phyloP scores from a whole-genome alignment of 2,113 vertebrate genomes.

The Erinaceus europaeus region DNA sequence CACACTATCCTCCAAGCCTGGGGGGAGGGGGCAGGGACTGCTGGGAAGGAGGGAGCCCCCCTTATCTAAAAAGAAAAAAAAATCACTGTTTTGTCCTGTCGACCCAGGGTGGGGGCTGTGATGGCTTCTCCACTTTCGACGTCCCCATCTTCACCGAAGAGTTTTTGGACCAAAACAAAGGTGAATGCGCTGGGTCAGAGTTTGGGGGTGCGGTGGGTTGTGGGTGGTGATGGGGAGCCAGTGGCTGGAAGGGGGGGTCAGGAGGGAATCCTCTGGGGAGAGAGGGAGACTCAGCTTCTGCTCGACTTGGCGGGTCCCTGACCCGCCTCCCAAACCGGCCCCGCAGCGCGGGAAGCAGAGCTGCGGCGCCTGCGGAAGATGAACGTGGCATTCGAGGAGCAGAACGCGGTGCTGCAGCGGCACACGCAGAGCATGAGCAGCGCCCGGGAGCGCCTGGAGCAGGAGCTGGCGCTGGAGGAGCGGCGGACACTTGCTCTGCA shows the following conservation, averaged over 20 bases:
- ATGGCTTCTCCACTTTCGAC: conserved; percentile 89
- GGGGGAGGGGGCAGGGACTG: no score
- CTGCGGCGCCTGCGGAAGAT: conserved; percentile 94
- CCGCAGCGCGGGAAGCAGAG: conserved; percentile 93
- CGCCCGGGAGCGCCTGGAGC: conserved; percentile 96
- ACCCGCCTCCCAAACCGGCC: not conserved
- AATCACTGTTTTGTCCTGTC: not conserved
- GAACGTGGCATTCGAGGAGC: conserved; percentile 97
- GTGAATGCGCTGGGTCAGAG: conserved; percentile 79
- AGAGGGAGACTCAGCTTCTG: no score
- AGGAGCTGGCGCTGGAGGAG: conserved; percentile 94
- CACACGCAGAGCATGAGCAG: conserved; percentile 97
- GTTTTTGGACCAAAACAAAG: conserved; percentile 99
- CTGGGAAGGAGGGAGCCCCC: not conserved
- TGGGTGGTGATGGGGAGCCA: no score
- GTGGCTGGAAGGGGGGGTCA: no score
- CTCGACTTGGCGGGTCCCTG: not conserved
- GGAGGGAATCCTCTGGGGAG: not conserved
- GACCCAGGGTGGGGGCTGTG: conserved; percentile 85
- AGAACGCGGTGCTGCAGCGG: conserved; percentile 94
- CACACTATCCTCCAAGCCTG: no score
- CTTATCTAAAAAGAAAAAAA: no score
- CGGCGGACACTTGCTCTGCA: conserved; percentile 92
- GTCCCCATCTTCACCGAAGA: conserved; percentile 98
- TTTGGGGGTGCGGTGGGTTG: no score